Conservation (phyloP, 2,113 vertebrate species). For the Rallus limicola region DNA sequence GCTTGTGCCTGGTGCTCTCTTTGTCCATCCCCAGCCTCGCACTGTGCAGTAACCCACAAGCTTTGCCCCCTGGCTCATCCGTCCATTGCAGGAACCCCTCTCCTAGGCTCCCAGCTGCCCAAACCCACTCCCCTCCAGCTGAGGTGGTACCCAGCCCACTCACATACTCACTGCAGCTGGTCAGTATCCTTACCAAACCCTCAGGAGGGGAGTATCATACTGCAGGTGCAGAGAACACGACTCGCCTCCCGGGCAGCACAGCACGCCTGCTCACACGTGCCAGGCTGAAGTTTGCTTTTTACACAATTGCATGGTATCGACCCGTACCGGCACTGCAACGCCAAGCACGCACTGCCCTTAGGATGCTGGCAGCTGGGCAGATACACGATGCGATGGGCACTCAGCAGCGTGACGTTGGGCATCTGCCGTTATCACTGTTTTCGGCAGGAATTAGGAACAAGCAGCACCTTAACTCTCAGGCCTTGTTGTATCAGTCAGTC, state of each 20-base stretch:
- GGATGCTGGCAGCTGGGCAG: fast-evolving
- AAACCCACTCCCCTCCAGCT: too few relatives aligned
- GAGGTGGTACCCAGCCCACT: fast-evolving
- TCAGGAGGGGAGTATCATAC: background rate
- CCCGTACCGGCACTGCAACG: fast-evolving
- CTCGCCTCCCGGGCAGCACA: fast-evolving
- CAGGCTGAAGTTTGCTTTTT: background rate
- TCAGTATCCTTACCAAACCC: background rate
- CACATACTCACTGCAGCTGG: fast-evolving
- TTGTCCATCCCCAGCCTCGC: fast-evolving
- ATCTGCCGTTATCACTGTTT: fast-evolving
- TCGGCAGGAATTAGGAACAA: background rate
- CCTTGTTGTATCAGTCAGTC: background rate
- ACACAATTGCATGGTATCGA: fast-evolving
- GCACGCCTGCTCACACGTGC: fast-evolving
- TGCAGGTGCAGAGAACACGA: background rate
- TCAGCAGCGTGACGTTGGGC: fast-evolving
- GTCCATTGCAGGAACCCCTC: fast-evolving
- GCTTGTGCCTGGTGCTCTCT: fast-evolving
- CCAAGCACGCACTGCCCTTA: fast-evolving
- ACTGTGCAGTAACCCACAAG: background rate
- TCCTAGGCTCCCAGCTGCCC: background rate
- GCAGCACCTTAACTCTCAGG: background rate
- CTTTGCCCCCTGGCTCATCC: background rate
- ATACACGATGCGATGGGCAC: background rate